phyloP scores from a whole-genome alignment of 1,140 invertebrate genomes.

The Chymomyza costata region DNA sequence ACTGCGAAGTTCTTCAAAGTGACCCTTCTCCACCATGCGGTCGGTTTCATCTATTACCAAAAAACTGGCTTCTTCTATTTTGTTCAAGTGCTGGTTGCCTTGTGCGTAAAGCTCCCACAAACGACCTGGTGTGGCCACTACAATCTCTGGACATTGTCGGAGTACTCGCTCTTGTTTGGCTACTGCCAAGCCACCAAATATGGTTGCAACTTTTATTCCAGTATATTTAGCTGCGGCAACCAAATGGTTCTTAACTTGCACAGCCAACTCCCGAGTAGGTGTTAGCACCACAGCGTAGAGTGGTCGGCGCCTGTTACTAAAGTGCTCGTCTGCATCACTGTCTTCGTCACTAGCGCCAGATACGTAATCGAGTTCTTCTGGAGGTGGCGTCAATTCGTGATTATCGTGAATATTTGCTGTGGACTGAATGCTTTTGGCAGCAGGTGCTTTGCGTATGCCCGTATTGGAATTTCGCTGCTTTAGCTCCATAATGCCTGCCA shows the following conservation, averaged over 20 bases:
- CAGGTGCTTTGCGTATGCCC: conserved; percentile 65
- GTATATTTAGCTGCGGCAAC: conserved; percentile 88
- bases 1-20: conserved; percentile 94
- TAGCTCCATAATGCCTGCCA: conserved; percentile 87
- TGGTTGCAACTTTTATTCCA: conserved; percentile 79
- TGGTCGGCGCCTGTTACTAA: conserved; percentile 75
- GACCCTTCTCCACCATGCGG: conserved; percentile 96
- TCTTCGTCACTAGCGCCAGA: conserved; percentile 74
- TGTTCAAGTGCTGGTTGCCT: conserved; percentile 85
- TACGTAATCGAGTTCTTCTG: conserved; percentile 61
- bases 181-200: conserved; percentile 92
- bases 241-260: conserved; percentile 94
- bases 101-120: conserved; percentile 94
- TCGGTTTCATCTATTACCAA: conserved; percentile 99
- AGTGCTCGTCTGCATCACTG: conserved; percentile 63
- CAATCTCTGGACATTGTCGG: conserved; percentile 89
- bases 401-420: conserved; percentile 44
- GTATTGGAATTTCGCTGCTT: conserved; percentile 76
- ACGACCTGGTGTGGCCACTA: conserved; percentile 96
- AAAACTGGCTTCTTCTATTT: conserved; percentile 84
- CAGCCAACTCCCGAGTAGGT: conserved; percentile 95
- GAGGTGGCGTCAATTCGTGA: conserved; percentile 62
- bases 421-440: conserved; percentile 70
- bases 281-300: conserved; percentile 91
- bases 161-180: conserved; percentile 95